These are phyloP conservation scores for Sturnira hondurensis DNA, from an alignment of 2,113 vertebrate genomes.

Conservation along the genomic window DNA sequence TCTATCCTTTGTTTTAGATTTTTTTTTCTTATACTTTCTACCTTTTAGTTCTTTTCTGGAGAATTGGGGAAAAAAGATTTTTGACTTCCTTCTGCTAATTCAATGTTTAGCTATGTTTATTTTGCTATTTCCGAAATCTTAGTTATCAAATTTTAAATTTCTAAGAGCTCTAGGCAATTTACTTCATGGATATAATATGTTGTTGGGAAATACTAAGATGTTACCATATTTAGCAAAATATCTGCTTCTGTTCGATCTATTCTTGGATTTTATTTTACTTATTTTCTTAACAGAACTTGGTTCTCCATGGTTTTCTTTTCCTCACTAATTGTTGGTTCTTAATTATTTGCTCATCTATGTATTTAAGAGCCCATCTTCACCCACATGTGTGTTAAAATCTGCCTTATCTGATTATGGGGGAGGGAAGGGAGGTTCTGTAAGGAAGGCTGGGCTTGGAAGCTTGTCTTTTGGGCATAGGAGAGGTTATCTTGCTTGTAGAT, in stretches of 20 bases:
- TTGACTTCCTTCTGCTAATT: background rate
- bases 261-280: background rate
- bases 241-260: background rate
- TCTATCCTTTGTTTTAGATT: background rate
- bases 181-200: background rate
- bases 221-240: background rate
- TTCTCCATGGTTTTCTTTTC: background rate
- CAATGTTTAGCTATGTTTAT: background rate
- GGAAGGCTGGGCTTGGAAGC: background rate
- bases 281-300: background rate
- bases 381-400: background rate
- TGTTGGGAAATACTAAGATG: background rate
- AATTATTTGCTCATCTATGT: background rate
- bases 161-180: background rate
- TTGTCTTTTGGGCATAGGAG: background rate
- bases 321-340: background rate
- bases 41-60: background rate
- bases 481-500: background rate
- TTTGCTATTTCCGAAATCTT: background rate
- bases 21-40: background rate
- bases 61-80: background rate
- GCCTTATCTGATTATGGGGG: conserved; percentile 6
- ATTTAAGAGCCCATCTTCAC: background rate
- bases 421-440: background rate
- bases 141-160: background rate